Evolutionary conservation across 2,888 invertebrate genomes (phyloP), one percentile per base, ranked within the genome.

Genomic region (Eilema caniola): DNA sequence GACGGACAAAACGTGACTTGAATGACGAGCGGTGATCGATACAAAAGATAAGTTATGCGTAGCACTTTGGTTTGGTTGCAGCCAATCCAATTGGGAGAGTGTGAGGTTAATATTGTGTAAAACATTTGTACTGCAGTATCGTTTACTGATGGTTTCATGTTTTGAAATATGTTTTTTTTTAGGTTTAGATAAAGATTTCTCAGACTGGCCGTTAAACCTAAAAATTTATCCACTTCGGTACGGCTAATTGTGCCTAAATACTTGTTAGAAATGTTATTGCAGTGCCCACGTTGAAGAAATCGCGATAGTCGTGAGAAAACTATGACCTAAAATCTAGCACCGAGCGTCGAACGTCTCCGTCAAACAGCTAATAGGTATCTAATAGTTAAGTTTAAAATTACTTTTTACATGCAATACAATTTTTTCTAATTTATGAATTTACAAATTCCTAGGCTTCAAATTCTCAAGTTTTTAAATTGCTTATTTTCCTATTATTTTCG

Each of bases 1-100:
- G 86, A 85, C 88, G 88, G 83, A 75, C 23, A 28, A 41, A 47
- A 82, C 86, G 86, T 86, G 87, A 80, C 70, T 25, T 7, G 82
- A 82, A 82, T 82, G 70, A 69, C 64, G 73, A 73, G n/a, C 67
- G 59, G 63, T 81, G 72, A 76, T 76, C 78, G 80, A 81, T 84
- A 77, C 77, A 60, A 67, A 75, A 73, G 74, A 78, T 71, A 64
- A 69, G 77, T 80, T 83, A 77, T 69, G 65, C 53, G 47, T 60
- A 73, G 77, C 64, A 75, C 74, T 79, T 69, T 75, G 73, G 72
- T 71, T 78, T 76, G 71, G 64, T 67, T 73, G 71, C 64, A 77
- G 63, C 72, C 71, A 70, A 78, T 75, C 74, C 73, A 72, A 76
- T 82, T 75, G 69, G 24, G 56, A 69, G 67, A 53, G 56, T n/a